Base-by-base conservation (phyloP, 2,888 invertebrate genomes). In the Globia sparganii region DNA sequence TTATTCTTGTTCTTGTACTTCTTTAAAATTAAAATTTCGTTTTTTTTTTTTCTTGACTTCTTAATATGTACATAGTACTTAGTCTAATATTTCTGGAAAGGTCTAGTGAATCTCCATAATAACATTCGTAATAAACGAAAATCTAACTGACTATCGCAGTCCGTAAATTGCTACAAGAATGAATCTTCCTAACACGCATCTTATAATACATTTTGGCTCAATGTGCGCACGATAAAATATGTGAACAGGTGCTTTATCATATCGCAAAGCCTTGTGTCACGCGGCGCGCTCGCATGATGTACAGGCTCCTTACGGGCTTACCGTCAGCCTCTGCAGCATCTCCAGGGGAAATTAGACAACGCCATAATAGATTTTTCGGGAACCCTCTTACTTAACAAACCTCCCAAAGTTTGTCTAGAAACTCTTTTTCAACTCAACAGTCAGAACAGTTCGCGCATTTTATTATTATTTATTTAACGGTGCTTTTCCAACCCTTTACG, bases 171-270 rank as follows among this genome's bases (percentile, higher is more conserved):
- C 77, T 80, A 72, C 75, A 85, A 84, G 86, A 87, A 90, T 87
- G 85, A 90, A 90, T 88, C 83, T 89, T 89, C 80, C 88, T 87
- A 89, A 85, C 88, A 92, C 91, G 91, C 91, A 91, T 90, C 88
- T 89, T 86, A 87, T 92, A 90, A 92, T 93, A 95, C 91, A 93
- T 93, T 95, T 93, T 89, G 91, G 92, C 90, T 90, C 91, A 89
- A 91, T 92, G 92, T 91, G 93, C 90, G 91, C 92, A 92, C 94
- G 94, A 95, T 95, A 95, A 96, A 95, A 95, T 95, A 95, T 94
- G 94, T 92, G 95, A 95, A 94, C 95, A 94, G 96, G 95, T 94
- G 91, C 96, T 96, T 95, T 90, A 95, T 96, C 96, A 96, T 94
- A 92, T 86, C 86, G 93, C 91, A 95, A 96, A 96, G 95, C 96